These are phyloP conservation scores for Melanostoma scalare DNA, from an alignment of 2,888 invertebrate species.

Conservation along the genomic window DNA sequence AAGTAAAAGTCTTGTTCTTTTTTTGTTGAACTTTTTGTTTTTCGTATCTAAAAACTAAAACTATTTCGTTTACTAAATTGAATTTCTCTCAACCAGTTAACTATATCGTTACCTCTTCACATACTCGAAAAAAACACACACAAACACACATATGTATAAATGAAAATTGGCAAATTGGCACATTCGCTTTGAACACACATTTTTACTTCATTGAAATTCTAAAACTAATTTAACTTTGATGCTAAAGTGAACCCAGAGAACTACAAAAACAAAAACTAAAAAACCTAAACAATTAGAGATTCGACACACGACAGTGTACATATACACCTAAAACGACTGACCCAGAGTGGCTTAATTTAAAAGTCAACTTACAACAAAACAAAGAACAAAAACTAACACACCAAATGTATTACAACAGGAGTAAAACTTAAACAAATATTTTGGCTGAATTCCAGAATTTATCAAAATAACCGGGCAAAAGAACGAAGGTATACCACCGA, in stretches of 20 bases:
- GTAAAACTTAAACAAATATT: conserved; percentile 32
- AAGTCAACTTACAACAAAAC: conserved; percentile 48
- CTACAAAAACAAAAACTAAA: conserved; percentile 23
- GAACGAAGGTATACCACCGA: background rate
- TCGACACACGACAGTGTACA: conserved; percentile 30
- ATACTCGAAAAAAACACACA: background rate
- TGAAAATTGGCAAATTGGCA: conserved; percentile 59
- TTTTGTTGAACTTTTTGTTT: background rate
- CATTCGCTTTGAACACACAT: conserved; percentile 36
- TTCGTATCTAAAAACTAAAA: conserved; percentile 7
- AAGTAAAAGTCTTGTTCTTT: conserved; percentile 41
- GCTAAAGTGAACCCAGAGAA: conserved; percentile 8
- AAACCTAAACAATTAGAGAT: conserved; percentile 59
- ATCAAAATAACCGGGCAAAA: conserved; percentile 39
- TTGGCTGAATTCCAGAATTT: conserved; percentile 64
- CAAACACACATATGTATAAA: background rate
- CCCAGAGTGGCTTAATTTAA: conserved; percentile 57
- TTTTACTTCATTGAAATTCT: conserved; percentile 65
- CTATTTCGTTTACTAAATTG: conserved; percentile 53
- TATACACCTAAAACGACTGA: background rate
- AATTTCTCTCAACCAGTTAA: conserved; percentile 39
- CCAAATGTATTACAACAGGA: conserved; percentile 14
- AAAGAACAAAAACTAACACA: conserved; percentile 25
- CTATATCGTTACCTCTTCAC: background rate
- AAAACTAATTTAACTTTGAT: conserved; percentile 72